Evolutionary conservation across 2,888 invertebrate species (phyloP).

Genomic region (Alloscopus bannaensis): DNA sequence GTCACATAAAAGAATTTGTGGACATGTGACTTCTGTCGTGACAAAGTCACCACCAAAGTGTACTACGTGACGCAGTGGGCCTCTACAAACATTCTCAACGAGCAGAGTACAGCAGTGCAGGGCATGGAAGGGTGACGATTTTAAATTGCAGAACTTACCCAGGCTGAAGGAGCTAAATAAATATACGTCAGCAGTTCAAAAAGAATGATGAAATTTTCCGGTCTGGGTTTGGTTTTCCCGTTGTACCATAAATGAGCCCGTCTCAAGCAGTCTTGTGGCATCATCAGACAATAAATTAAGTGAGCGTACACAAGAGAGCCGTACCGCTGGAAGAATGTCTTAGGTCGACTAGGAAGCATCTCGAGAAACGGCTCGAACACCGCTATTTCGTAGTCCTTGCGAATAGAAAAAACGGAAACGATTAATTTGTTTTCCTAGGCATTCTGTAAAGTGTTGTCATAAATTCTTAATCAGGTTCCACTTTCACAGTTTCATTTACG

Average conservation of each 20-base stretch:
- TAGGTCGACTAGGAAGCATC: conserved; percentile 61
- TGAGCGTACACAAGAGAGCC: conserved; percentile 65
- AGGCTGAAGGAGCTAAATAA: conserved; percentile 60
- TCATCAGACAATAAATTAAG: conserved; percentile 54
- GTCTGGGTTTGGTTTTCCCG: conserved; percentile 56
- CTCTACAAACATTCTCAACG: no score
- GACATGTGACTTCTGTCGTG: neutral
- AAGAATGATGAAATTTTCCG: conserved; percentile 68
- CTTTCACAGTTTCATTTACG: conserved; percentile 1
- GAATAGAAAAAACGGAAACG: conserved; percentile 27
- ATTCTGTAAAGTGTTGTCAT: conserved; percentile 28
- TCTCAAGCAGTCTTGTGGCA: conserved; percentile 45
- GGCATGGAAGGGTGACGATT: no score
- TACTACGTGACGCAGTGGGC: no score
- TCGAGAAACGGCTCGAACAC: conserved; percentile 65
- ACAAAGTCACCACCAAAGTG: neutral
- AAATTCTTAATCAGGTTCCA: conserved; percentile 44
- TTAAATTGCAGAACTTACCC: no score
- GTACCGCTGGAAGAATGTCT: conserved; percentile 65
- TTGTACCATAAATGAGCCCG: conserved; percentile 46
- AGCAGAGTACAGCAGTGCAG: no score
- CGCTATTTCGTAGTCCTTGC: conserved; percentile 69
- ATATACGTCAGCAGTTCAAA: conserved; percentile 57
- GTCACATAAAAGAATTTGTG: conserved; percentile 34
- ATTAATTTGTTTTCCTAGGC: conserved; percentile 27